These are phyloP conservation scores for Aporrectodea caliginosa DNA, from an alignment of 1,140 invertebrate genomes.

Conservation along the genomic window DNA sequence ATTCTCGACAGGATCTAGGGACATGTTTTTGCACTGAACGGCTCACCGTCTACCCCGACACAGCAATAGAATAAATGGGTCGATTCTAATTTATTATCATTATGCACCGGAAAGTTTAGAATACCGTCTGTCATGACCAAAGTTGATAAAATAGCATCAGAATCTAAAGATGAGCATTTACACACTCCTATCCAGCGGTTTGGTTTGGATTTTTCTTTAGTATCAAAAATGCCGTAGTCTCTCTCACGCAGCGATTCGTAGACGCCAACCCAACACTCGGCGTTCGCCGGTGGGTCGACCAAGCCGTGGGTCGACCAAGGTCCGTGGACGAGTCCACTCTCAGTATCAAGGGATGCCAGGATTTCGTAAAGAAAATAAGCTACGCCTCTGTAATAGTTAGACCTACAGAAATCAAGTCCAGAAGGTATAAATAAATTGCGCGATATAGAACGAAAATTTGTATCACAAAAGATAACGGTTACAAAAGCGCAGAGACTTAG, in stretches of 20 bases:
- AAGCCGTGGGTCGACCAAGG: too few relatives aligned
- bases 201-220: constrained; percentile 3
- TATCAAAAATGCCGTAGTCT: not conserved
- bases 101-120: not conserved
- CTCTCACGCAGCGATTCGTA: not conserved
- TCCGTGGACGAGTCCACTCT: constrained; percentile 12
- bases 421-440: too few relatives aligned
- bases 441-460: too few relatives aligned
- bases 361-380: constrained; percentile 1
- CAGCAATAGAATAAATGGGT: too few relatives aligned
- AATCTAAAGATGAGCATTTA: not conserved
- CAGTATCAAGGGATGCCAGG: not conserved
- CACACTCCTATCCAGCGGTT: not conserved
- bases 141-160: not conserved
- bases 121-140: not conserved
- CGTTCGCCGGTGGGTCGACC: too few relatives aligned
- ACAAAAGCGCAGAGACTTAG: too few relatives aligned
- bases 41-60: not conserved
- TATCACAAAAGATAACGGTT: too few relatives aligned
- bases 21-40: not conserved
- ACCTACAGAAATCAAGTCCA: too few relatives aligned
- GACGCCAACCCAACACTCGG: not conserved
- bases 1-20: too few relatives aligned
- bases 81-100: not conserved
- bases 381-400: too few relatives aligned